phyloP scores from a whole-genome alignment of 2,888 invertebrate genomes.

The Silvanus unidentatus region DNA sequence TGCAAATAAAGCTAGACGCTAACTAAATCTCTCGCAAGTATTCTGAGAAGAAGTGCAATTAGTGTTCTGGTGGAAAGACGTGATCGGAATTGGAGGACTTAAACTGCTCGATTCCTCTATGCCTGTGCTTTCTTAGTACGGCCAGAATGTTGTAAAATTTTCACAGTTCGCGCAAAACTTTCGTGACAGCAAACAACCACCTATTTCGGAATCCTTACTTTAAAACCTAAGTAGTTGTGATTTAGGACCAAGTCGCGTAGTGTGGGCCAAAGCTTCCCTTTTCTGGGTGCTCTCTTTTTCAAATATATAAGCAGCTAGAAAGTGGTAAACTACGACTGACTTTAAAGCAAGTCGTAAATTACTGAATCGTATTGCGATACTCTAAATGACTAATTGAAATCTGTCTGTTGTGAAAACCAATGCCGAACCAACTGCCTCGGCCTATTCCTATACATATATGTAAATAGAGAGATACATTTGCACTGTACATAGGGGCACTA shows the following conservation, averaged over 20 bases:
- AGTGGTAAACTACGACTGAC: not conserved
- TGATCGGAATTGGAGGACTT: conserved; percentile 38
- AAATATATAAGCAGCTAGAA: not conserved
- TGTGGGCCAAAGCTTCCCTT: not conserved
- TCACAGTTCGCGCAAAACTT: conserved; percentile 7
- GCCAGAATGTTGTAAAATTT: too few species aligned
- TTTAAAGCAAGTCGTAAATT: not conserved
- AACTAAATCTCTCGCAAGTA: conserved; percentile 40
- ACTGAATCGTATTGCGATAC: not conserved
- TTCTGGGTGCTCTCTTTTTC: not conserved
- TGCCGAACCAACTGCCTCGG: too few species aligned
- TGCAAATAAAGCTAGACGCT: conserved; percentile 37
- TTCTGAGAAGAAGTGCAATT: conserved; percentile 45
- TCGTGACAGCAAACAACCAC: conserved; percentile 34
- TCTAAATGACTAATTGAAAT: not conserved
- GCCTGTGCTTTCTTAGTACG: too few species aligned
- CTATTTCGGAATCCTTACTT: conserved; percentile 2
- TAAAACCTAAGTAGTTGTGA: conserved; percentile 6
- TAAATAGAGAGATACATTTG: too few species aligned
- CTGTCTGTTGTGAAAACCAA: not conserved
- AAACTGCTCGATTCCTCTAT: too few species aligned
- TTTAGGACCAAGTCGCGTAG: not conserved
- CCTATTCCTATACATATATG: too few species aligned
- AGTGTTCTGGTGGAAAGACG: conserved; percentile 38
- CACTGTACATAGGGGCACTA: too few species aligned